Evolutionary conservation across 2,113 vertebrate genomes (phyloP), one percentile per base, ranked within the genome.

Genomic region (Pogonocichla stellata): DNA sequence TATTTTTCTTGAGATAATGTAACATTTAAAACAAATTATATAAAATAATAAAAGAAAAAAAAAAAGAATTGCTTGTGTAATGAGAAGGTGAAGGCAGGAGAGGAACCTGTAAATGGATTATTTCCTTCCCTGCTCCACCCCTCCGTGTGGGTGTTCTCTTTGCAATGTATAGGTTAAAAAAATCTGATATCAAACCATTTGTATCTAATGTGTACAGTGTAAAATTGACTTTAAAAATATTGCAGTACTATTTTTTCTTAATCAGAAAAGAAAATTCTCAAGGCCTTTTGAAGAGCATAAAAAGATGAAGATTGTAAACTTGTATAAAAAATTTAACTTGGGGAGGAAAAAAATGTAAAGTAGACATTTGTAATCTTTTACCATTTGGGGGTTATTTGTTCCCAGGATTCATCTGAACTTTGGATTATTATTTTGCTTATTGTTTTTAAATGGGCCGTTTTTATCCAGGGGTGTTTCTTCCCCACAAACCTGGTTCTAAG

Each of bases 201-300:
- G 98, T 98, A 98, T 98, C 97, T 98, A 98, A 97, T 98, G 98
- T 99, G 98, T 98, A 99, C 98, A 99, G 98, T 99, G 98, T 99
- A 98, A 98, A 98, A 98, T 98, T 97, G 98, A 98, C 98, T 98
- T 99, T 98, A 99, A 98, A 98, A 99, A 98, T 99, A 98, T 98
- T 98, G 98, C 98, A 97, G 98, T 98, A 98, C 98, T 99, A 99
- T 99, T 99, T 99, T 99, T 99, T 98, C 99, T 98, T 99, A 99
- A 99, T 99, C 98, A 98, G 99, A 99, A 98, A 96, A 97, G 98
- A 98, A 98, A 98, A 98, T 98, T 98, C 97, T 98, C 98, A 98
- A 98, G 98, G 98, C 98, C 98, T 98, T 98, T 98, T 98, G 98
- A 98, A 98, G 98, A 98, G 97, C 98, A 98, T 98, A 98, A 98